These are phyloP conservation scores for Acrossocheilus wenchowensis DNA, from an alignment of 2,797 vertebrate species.

Conservation along the genomic window DNA sequence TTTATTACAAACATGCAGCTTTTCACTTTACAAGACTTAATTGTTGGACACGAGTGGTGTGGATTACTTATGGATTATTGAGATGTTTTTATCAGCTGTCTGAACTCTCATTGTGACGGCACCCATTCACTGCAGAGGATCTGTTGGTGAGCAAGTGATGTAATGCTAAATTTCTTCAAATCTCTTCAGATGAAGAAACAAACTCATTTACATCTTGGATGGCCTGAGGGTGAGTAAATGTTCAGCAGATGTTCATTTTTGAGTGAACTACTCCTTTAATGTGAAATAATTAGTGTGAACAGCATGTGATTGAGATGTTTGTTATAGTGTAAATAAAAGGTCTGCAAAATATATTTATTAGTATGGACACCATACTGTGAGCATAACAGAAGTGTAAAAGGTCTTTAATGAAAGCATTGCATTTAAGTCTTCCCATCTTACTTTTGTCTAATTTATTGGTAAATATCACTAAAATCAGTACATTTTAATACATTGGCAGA, in stretches of 20 bases:
- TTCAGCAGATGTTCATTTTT: background rate
- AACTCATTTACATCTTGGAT: background rate
- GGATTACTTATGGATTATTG: background rate
- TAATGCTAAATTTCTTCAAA: background rate
- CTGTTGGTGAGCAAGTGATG: background rate
- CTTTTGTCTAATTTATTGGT: background rate
- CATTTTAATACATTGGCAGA: background rate
- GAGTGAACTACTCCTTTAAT: background rate
- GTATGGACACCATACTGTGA: slow-evolving; percentile 5
- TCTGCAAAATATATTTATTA: background rate
- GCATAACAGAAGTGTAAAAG: background rate
- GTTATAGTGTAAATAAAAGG: background rate
- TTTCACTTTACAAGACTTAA: background rate
- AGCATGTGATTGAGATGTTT: background rate
- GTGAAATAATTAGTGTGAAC: slow-evolving; percentile 1
- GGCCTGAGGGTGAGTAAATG: background rate
- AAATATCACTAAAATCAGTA: background rate
- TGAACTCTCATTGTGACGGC: background rate
- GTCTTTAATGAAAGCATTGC: background rate
- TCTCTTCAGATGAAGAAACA: background rate
- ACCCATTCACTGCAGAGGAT: background rate
- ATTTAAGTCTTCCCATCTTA: background rate
- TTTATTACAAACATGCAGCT: background rate
- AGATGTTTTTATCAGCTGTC: background rate
- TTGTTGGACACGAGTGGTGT: background rate